Evolutionary conservation across 2,113 vertebrate genomes (phyloP), one percentile per base, ranked within the genome.

Genomic region (Garra rufa): DNA sequence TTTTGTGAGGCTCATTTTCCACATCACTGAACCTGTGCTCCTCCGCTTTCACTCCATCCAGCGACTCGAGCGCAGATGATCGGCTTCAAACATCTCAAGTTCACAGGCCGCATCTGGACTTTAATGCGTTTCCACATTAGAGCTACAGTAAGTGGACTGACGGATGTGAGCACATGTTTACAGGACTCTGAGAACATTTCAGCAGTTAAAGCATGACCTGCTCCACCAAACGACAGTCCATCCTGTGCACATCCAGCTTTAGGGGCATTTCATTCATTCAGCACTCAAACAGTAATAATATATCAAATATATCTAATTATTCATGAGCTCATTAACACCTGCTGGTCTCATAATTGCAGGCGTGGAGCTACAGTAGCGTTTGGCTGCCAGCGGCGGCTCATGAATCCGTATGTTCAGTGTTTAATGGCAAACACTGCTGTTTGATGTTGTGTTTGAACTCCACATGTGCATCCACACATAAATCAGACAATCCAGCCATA

Each of bases 401-500:
- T 87, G 88, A 89, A 91, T 79, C 82, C 15, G 73, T 46, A 28
- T 86, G 71, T 44, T 82, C 87, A 88, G 85, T 77, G 79, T 83
- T 82, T 83, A 83, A 1, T 87, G 84, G 82, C 75, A 34, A 17
- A 44, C 73, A 7, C 44, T 57, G 21, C 19, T 17, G 34, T 71
- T 86, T 46, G 44, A 46, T 46, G 44, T 3, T 7, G 63, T 70
- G 75, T 84, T 57, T 79, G 86, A 88, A 48, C 82, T 63, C 19
- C 15, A 4, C 71, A 52, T 57, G 76, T 17, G 59, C 78, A 86
- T 89, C 80, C 84, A 65, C 75, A n/a, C 43, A 41, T 48, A 78
- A 86, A 14, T 78, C 70, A 50, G 52, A 70, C 83, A 69, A 38
- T 78, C 13, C 30, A 43, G n/a, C 26, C 44, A 24, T 55, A 43